Evolutionary conservation across 2,888 invertebrate species (phyloP).

Genomic region (Melanotus villosus): DNA sequence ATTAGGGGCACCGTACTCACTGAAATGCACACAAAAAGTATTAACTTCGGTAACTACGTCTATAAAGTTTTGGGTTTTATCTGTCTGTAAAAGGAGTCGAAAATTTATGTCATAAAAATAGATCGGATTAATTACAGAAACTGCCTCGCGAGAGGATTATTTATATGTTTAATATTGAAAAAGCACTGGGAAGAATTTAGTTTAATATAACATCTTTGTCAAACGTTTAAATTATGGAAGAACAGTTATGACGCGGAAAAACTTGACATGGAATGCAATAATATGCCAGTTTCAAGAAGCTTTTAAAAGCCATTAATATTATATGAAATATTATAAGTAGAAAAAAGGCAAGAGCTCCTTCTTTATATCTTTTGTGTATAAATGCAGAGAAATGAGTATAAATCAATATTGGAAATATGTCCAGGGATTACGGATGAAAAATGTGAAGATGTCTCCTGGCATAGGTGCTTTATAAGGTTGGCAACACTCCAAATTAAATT

Average conservation of each 20-base stretch:
- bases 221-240: slow-evolving; percentile 19
- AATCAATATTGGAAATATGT: slow-evolving; percentile 48
- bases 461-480: slow-evolving; percentile 50
- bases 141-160: no score
- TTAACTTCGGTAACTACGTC: background rate
- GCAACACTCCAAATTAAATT: slow-evolving; percentile 52
- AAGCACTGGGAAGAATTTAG: background rate
- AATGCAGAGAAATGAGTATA: slow-evolving; percentile 43
- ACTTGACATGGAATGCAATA: slow-evolving; percentile 36
- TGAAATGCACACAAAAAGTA: background rate
- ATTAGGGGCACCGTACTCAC: background rate
- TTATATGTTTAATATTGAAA: no score
- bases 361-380: slow-evolving; percentile 37
- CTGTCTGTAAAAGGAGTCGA: background rate
- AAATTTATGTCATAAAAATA: no score
- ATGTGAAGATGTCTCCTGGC: slow-evolving; percentile 51
- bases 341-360: slow-evolving; percentile 8
- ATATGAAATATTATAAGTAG: slow-evolving; percentile 41
- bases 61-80: background rate
- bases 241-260: slow-evolving; percentile 1
- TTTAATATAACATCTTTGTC: background rate
- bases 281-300: slow-evolving; percentile 33
- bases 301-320: slow-evolving; percentile 50
- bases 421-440: slow-evolving; percentile 47
- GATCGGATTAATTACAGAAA: no score